phyloP scores from a whole-genome alignment of 2,888 invertebrate genomes.

The Subacronicta megacephala region DNA sequence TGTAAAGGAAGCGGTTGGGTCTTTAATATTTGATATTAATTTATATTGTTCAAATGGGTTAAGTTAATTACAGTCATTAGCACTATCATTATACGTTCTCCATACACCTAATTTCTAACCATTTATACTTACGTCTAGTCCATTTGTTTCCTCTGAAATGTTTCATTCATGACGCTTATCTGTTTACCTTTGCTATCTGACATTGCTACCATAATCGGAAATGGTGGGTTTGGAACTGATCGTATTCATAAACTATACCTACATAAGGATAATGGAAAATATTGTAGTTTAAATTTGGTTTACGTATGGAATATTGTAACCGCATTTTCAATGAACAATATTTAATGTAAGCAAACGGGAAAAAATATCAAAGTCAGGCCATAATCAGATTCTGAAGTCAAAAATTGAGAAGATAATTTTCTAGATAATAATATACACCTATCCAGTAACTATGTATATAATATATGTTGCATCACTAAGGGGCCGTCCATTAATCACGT shows the following conservation, averaged over 20 bases:
- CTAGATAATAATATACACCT: background rate
- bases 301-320: background rate
- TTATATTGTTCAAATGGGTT: no score
- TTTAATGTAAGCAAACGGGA: no score
- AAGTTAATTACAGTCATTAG: background rate
- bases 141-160: conserved; percentile 6
- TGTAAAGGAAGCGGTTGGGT: background rate
- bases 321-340: background rate
- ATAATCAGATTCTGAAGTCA: no score
- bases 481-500: no score
- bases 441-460: background rate
- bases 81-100: background rate
- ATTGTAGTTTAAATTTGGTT: background rate
- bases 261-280: background rate
- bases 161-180: conserved; percentile 8
- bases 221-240: background rate
- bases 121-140: background rate
- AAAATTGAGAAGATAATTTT: no score
- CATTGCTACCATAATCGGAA: conserved; percentile 6
- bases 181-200: conserved; percentile 7
- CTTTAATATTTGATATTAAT: no score
- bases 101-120: background rate
- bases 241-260: conserved; percentile 2
- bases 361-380: background rate
- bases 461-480: no score